Percentiles rank a stretch among this genome's conserved stretches.
phyloP scores from a whole-genome alignment of 2,797 vertebrate species.

The Nannoperca obscura region DNA sequence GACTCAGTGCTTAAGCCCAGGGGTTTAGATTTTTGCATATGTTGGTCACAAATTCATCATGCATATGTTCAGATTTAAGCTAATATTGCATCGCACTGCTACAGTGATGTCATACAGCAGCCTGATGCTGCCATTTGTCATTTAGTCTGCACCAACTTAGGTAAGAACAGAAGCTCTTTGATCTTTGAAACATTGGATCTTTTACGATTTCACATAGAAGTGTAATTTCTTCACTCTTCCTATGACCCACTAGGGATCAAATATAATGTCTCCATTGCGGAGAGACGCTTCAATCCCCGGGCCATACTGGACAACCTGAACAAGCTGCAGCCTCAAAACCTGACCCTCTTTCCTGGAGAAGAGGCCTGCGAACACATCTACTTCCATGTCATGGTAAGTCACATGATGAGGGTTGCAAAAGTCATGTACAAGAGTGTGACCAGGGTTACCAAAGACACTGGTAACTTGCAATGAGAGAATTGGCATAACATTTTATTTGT shows the following conservation, averaged over 20 bases:
- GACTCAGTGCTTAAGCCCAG: constrained; percentile 33
- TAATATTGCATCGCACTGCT: constrained; percentile 25
- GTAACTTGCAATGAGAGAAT: background rate
- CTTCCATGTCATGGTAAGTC: constrained; percentile 95
- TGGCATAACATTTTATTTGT: background rate
- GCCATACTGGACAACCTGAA: constrained; percentile 91
- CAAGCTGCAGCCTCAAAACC: constrained; percentile 81
- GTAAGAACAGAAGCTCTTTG: constrained; percentile 13
- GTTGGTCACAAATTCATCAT: constrained; percentile 56
- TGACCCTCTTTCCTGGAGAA: constrained; percentile 81
- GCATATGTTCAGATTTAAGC: constrained; percentile 33
- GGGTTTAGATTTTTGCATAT: constrained; percentile 56
- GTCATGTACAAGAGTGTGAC: background rate
- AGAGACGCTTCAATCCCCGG: constrained; percentile 92
- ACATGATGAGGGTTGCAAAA: background rate
- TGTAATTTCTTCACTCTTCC: constrained; percentile 8
- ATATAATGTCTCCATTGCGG: constrained; percentile 91
- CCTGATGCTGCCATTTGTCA: constrained; percentile 20
- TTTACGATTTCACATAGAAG: background rate
- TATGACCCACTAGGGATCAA: constrained; percentile 74
- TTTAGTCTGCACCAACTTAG: constrained; percentile 1
- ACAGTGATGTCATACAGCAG: constrained; percentile 52
- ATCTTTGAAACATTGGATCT: constrained; percentile 3
- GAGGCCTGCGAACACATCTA: constrained; percentile 89
- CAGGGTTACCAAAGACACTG: background rate